Percentiles rank a stretch among this genome's conserved stretches.
These are phyloP conservation scores for Peromyscus polionotus DNA, from an alignment of 2,113 vertebrate genomes.

Conservation along the genomic window DNA sequence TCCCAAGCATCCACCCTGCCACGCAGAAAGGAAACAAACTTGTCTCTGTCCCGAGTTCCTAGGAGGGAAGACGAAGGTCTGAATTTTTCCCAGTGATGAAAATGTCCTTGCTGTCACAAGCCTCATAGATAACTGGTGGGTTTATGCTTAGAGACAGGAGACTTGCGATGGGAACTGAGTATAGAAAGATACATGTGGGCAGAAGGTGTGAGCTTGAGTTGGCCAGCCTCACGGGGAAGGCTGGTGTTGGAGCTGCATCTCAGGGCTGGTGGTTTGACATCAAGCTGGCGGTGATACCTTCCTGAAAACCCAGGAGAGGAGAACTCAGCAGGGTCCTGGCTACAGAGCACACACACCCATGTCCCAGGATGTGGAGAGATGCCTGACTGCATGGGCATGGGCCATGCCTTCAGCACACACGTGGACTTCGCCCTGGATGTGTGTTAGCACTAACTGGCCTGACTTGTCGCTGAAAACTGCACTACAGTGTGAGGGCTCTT, in stretches of 20 bases:
- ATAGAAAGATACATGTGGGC: accelerated
- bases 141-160: background rate
- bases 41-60: background rate
- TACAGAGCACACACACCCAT: background rate
- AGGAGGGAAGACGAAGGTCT: background rate
- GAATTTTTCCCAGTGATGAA: background rate
- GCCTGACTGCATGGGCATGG: background rate
- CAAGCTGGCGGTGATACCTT: background rate
- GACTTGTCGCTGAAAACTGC: background rate
- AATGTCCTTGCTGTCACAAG: background rate
- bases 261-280: no score
- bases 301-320: background rate
- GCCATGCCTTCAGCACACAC: background rate
- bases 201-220: background rate
- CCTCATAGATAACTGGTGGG: background rate
- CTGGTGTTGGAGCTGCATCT: background rate
- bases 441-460: no score
- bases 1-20: background rate
- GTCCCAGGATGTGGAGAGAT: background rate
- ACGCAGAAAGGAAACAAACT: background rate
- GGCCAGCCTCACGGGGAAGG: background rate
- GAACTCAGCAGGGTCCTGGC: background rate
- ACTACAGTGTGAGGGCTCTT: background rate
- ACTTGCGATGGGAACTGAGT: background rate
- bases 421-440: background rate